Evolutionary conservation across 2,888 invertebrate species (phyloP).

Genomic region (Microctonus aethiopoides): DNA sequence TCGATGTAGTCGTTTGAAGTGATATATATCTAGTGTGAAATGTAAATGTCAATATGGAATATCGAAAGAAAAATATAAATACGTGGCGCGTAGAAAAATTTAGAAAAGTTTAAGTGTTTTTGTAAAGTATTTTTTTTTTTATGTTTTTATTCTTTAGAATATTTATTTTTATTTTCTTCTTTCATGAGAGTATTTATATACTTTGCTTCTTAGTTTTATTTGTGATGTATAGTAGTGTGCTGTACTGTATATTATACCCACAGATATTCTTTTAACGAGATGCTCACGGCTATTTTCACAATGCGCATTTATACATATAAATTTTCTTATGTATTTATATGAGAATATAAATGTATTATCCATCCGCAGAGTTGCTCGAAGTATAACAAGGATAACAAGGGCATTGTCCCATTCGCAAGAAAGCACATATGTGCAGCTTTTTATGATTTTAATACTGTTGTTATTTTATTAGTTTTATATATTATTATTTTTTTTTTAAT

Average conservation of each 20-base stretch:
- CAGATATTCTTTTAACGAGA: constrained; percentile 39
- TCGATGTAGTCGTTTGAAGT: constrained; percentile 55
- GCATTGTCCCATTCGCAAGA: no score
- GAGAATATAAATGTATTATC: constrained; percentile 7
- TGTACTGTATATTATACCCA: background rate
- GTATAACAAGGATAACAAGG: constrained; percentile 48
- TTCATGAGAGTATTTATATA: background rate
- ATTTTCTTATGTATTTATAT: constrained; percentile 28
- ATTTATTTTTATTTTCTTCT: background rate
- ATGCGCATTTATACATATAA: constrained; percentile 23
- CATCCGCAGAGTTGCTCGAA: constrained; percentile 37
- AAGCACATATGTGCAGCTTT: no score
- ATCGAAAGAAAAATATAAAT: background rate
- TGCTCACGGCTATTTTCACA: constrained; percentile 38
- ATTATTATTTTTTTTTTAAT: no score
- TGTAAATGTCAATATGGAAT: no score
- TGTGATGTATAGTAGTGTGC: background rate
- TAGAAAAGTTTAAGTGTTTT: no score
- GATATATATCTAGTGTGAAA: constrained; percentile 63
- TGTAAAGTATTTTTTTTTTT: no score
- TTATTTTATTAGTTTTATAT: no score
- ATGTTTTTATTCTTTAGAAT: no score
- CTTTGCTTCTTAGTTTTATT: background rate
- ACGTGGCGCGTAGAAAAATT: no score
- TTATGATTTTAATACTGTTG: no score